Conservation (phyloP, 2,797 vertebrate species). For the Gymnothorax reevesii region DNA sequence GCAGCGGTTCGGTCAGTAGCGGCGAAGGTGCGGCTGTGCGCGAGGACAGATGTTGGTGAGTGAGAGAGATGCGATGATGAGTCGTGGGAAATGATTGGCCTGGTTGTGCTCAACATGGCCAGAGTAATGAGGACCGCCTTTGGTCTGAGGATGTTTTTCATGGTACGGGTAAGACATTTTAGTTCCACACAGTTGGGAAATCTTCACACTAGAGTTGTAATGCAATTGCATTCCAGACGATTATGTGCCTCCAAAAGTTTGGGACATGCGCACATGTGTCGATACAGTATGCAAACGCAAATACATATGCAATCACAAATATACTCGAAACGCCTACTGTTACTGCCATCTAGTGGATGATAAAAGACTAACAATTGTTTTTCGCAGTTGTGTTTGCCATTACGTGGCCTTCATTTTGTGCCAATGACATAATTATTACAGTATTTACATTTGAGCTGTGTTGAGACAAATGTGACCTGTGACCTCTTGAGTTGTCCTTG, state of each 20-base stretch:
- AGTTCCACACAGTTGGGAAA: no score
- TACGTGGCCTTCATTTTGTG: no score
- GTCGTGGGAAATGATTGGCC: background rate
- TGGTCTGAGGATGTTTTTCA: no score
- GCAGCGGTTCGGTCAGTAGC: background rate
- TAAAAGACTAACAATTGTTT: background rate
- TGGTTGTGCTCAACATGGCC: background rate
- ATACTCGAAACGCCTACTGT: background rate
- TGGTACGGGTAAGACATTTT: no score
- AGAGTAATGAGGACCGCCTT: background rate
- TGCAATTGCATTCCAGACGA: background rate
- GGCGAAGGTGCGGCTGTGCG: background rate
- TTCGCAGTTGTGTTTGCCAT: no score
- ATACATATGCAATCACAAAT: background rate
- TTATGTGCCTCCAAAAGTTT: background rate
- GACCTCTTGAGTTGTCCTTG: no score
- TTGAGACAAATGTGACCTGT: no score
- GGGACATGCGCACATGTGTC: no score
- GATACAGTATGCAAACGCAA: background rate
- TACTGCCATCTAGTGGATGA: background rate
- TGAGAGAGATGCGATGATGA: background rate
- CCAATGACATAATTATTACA: no score
- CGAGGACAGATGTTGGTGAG: background rate
- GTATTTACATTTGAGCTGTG: no score
- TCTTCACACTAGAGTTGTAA: background rate